Evolutionary conservation across 2,888 invertebrate species (phyloP), one percentile per base, ranked within the genome.

Genomic region (Cephus pulcher): DNA sequence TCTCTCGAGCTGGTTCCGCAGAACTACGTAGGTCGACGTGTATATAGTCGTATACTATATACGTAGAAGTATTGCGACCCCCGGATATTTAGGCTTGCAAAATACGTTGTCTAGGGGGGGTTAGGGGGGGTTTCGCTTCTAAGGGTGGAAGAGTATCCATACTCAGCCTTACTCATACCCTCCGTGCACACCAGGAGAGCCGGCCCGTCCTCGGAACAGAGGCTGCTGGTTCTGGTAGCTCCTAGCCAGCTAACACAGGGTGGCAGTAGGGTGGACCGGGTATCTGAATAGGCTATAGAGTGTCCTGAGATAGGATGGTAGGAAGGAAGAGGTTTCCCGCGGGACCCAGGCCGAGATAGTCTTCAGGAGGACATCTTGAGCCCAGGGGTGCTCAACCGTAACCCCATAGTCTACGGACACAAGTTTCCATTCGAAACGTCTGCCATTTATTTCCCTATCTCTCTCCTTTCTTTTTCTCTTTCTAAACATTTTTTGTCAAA

Each of bases 281-380:
- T 90, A 91, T 91, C 91, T 90, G 91, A 91, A 91, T 91, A 91
- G 91, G 87, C 88, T 90, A 90, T 90, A 89, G 90, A 90, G 89
- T 88, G 89, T 89, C 88, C 89, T 88, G 89, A 91, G 91, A 91
- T 90, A 90, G 90, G 89, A 89, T 87, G 86, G 87, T 84, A 86
- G 86, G 84, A 86, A 88, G 86, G 86, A 85, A 87, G 86, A 88
- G 86, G 86, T 88, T 88, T 89, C 91, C 91, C 91, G 86, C 85
- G 91, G 90, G 91, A 91, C 87, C 85, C 82, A 79, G 84, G 88
- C 88, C 86, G 87, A 91, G 91, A 91, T 91, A 91, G 90, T 90
- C 90, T 91, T 90, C 88, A 89, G 88, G 88, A 89, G 89, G 89
- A 90, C 91, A 91, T 90, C 90, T 88, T 89, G 89, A 82, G 85